Percentiles rank a stretch among this genome's conserved stretches.
These are phyloP conservation scores for Drosophila seclusa DNA, from an alignment of 2,888 invertebrate genomes.

Conservation along the genomic window DNA sequence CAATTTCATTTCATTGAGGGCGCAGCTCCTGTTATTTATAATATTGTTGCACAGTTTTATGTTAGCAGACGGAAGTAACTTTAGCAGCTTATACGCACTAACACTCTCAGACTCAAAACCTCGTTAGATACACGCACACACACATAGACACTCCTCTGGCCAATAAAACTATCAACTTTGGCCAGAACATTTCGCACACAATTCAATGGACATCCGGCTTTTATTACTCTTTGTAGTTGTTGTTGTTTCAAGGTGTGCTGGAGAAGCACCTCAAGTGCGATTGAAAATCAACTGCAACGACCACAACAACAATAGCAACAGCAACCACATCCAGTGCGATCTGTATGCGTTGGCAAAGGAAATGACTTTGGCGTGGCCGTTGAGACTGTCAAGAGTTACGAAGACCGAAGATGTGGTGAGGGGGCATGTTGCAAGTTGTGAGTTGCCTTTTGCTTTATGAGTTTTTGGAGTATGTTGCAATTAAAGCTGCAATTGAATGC, in stretches of 20 bases:
- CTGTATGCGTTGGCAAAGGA: slow-evolving; percentile 75
- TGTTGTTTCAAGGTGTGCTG: slow-evolving; percentile 58
- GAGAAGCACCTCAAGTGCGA: slow-evolving; percentile 75
- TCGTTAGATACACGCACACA: slow-evolving; percentile 3
- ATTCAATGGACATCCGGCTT: slow-evolving; percentile 69
- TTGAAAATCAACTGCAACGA: slow-evolving; percentile 57
- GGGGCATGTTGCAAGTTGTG: slow-evolving; percentile 9
- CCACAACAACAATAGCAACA: not conserved
- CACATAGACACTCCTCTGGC: slow-evolving; percentile 17
- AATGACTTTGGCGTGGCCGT: slow-evolving; percentile 50
- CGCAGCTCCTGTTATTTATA: slow-evolving; percentile 12
- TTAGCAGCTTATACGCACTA: slow-evolving; percentile 32
- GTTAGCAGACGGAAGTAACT: slow-evolving; percentile 47
- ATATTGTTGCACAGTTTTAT: slow-evolving; percentile 24
- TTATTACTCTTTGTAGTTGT: slow-evolving; percentile 45
- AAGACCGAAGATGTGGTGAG: not conserved
- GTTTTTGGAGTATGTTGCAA: slow-evolving; percentile 5
- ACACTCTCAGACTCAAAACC: not conserved
- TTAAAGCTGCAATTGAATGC: slow-evolving; percentile 12
- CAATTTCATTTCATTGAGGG: slow-evolving; percentile 35
- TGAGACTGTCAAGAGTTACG: not conserved
- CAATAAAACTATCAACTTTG: slow-evolving; percentile 47
- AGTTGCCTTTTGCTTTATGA: slow-evolving; percentile 11
- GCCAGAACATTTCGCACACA: slow-evolving; percentile 44
- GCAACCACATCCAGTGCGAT: slow-evolving; percentile 25